phyloP scores from a whole-genome alignment of 2,113 vertebrate species.

The Microcebus jonahi region DNA sequence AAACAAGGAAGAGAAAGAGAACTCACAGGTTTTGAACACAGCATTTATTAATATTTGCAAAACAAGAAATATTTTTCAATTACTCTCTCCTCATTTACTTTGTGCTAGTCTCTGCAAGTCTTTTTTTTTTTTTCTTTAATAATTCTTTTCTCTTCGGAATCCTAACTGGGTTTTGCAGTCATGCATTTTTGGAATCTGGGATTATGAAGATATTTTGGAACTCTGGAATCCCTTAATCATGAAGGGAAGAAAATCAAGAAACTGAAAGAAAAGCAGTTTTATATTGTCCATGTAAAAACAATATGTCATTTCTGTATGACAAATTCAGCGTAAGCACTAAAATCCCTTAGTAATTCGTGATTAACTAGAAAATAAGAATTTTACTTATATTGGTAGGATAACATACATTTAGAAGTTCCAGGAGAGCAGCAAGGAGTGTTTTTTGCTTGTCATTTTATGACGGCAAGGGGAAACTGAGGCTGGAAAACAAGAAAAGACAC shows the following conservation, averaged over 20 bases:
- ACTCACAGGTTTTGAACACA: accelerated
- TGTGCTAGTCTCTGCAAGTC: neutral
- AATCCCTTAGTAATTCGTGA: neutral
- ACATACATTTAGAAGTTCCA: neutral
- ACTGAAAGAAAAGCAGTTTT: neutral
- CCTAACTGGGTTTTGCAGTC: neutral
- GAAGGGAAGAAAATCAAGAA: neutral
- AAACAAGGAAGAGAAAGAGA: too few relatives aligned
- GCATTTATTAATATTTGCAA: neutral
- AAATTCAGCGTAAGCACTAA: neutral
- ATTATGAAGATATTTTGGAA: neutral
- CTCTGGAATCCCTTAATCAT: neutral
- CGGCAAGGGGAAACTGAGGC: neutral
- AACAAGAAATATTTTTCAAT: too few relatives aligned
- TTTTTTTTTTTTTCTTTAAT: neutral
- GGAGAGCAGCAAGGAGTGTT: neutral
- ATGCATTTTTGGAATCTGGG: neutral
- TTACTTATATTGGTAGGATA: too few relatives aligned
- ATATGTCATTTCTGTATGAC: neutral
- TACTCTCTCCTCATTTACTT: neutral
- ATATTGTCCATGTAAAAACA: neutral
- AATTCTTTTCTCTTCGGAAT: neutral
- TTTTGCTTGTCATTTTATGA: neutral
- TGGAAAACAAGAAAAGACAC: neutral
- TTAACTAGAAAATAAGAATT: neutral